phyloP scores from a whole-genome alignment of 35 echinoderm and acorn worm species.

The Acanthaster planci region DNA sequence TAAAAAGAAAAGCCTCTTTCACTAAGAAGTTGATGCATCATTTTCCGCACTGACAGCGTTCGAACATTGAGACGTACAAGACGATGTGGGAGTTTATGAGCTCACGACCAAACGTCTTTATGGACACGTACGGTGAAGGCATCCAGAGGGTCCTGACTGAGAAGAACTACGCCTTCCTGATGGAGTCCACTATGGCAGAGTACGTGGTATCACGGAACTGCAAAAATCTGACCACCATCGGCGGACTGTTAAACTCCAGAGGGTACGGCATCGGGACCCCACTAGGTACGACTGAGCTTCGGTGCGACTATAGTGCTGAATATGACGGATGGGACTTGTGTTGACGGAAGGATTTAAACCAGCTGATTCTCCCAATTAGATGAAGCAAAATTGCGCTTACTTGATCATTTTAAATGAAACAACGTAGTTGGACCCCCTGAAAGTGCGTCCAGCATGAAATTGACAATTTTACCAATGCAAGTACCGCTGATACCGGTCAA shows the following conservation, averaged over 20 bases:
- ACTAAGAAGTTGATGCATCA: too few relatives aligned
- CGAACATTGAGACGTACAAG: conserved; percentile 82
- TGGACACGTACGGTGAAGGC: conserved; percentile 74
- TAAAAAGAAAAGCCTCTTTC: too few relatives aligned
- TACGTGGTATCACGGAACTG: conserved; percentile 78
- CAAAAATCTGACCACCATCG: conserved; percentile 93
- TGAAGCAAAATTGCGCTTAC: too few relatives aligned
- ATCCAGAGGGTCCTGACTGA: conserved; percentile 67
- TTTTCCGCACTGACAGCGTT: conserved; percentile 77
- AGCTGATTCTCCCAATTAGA: too few relatives aligned
- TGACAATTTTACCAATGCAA: too few relatives aligned
- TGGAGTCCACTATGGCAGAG: conserved; percentile 94
- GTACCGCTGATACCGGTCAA: too few relatives aligned
- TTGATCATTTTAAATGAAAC: too few relatives aligned
- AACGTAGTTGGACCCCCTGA: too few relatives aligned
- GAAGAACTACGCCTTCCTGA: conserved; percentile 95
- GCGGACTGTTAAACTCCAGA: conserved; percentile 87
- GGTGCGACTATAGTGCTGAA: too few relatives aligned
- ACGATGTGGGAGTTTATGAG: conserved; percentile 95
- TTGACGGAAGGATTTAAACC: too few relatives aligned
- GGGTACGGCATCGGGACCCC: conserved; percentile 91
- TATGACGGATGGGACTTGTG: too few relatives aligned
- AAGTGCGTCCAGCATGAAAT: too few relatives aligned
- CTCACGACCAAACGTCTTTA: conserved; percentile 57
- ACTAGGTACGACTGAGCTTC: conserved; percentile 52